Conservation (phyloP, 2,888 invertebrate species). For the Acrobasis repandana region DNA sequence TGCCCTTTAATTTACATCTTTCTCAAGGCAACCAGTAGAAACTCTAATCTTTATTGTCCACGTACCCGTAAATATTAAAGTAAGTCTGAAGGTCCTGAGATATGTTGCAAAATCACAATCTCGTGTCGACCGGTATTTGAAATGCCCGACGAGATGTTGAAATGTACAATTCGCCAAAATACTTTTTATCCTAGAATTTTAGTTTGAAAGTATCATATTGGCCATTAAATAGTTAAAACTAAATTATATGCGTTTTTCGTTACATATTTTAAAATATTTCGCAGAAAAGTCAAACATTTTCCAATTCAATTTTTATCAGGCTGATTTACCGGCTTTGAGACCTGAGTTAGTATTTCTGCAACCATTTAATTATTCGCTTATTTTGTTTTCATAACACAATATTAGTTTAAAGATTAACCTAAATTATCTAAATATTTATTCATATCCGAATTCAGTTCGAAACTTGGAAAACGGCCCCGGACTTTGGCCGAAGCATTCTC, state of each 20-base stretch:
- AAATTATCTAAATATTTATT: slow-evolving; percentile 6
- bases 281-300: no score
- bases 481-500: slow-evolving; percentile 42
- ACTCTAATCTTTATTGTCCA: slow-evolving; percentile 28
- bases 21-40: slow-evolving; percentile 27
- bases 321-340: no score
- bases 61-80: slow-evolving; percentile 41
- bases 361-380: no score
- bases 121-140: slow-evolving; percentile 48
- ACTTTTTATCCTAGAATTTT: not conserved
- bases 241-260: no score
- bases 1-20: slow-evolving; percentile 12
- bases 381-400: not conserved
- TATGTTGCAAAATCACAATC: slow-evolving; percentile 55
- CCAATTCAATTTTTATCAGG: no score
- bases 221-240: no score
- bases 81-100: slow-evolving; percentile 52
- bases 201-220: not conserved
- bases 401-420: not conserved
- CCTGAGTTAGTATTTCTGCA: no score
- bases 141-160: slow-evolving; percentile 37
- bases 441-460: slow-evolving; percentile 12
- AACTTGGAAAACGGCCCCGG: slow-evolving; percentile 38
- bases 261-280: no score
- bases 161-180: slow-evolving; percentile 25